Evolutionary conservation across 2,888 invertebrate species (phyloP).

Genomic region (Lasioglossum morio): DNA sequence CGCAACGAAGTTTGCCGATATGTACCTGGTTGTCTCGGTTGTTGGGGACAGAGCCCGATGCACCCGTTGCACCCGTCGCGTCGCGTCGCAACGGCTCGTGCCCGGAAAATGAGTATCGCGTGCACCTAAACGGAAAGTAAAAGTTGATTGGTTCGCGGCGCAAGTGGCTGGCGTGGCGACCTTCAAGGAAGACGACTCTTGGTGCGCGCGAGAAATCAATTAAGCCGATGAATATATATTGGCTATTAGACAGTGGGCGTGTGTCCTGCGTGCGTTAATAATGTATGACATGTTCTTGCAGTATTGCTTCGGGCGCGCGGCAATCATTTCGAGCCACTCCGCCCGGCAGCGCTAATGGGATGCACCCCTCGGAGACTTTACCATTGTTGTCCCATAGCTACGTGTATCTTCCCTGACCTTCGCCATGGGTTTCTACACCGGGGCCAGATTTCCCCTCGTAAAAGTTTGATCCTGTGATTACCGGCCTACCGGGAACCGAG

Average conservation of each 20-base stretch:
- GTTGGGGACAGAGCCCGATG: neutral
- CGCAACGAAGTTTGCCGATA: neutral
- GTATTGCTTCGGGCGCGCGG: constrained; percentile 72
- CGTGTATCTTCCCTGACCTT: constrained; percentile 72
- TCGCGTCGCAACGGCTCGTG: neutral
- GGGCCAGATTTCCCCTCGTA: constrained; percentile 63
- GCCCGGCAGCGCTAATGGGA: constrained; percentile 70
- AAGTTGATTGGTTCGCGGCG: constrained; percentile 39
- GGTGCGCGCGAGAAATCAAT: constrained; percentile 76
- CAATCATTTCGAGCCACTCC: constrained; percentile 63
- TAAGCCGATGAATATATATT: constrained; percentile 81
- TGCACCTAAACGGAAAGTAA: constrained; percentile 50
- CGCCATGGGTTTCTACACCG: constrained; percentile 62
- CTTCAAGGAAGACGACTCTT: constrained; percentile 59
- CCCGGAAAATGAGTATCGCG: constrained; percentile 29
- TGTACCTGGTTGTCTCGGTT: neutral
- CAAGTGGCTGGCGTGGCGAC: constrained; percentile 43
- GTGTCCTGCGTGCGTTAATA: constrained; percentile 75
- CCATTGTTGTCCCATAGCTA: constrained; percentile 72
- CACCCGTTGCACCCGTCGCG: neutral
- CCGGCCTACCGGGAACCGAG: constrained; percentile 58
- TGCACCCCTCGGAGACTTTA: constrained; percentile 71
- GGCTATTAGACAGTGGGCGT: constrained; percentile 76
- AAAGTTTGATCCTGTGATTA: constrained; percentile 69
- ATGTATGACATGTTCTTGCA: constrained; percentile 76